These are phyloP conservation scores for Xanthia icteritia DNA, from an alignment of 2,888 invertebrate genomes.

Conservation along the genomic window DNA sequence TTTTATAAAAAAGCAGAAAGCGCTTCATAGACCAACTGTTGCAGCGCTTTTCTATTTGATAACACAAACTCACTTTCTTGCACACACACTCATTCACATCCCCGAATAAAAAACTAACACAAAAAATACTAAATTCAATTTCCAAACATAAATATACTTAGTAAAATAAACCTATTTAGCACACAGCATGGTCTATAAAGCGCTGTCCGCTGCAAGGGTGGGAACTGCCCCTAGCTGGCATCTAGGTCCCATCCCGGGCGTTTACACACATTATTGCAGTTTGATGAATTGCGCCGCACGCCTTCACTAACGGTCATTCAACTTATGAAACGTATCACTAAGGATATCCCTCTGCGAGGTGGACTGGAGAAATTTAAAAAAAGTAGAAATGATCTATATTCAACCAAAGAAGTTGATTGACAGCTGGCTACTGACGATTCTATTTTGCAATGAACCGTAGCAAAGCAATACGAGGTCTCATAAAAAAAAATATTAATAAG, in stretches of 20 bases:
- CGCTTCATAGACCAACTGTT: constrained; percentile 81
- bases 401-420: constrained; percentile 34
- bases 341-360: constrained; percentile 40
- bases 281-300: constrained; percentile 84
- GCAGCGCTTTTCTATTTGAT: constrained; percentile 42
- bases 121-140: neutral
- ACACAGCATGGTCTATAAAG: constrained; percentile 73
- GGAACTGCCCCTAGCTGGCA: constrained; percentile 78
- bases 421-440: neutral
- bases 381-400: constrained; percentile 25
- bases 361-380: constrained; percentile 36
- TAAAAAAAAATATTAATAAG: neutral
- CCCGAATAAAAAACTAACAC: neutral
- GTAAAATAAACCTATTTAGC: neutral
- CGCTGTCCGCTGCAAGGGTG: constrained; percentile 74
- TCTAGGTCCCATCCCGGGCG: constrained; percentile 81
- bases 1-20: constrained; percentile 76
- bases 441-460: constrained; percentile 13
- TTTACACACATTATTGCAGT: constrained; percentile 86
- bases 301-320: constrained; percentile 81
- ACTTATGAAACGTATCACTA: constrained; percentile 70
- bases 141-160: neutral
- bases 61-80: neutral
- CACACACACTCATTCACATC: neutral
- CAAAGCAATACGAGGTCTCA: neutral